phyloP scores from a whole-genome alignment of 2,888 invertebrate genomes.

The Phaonia tiefii region DNA sequence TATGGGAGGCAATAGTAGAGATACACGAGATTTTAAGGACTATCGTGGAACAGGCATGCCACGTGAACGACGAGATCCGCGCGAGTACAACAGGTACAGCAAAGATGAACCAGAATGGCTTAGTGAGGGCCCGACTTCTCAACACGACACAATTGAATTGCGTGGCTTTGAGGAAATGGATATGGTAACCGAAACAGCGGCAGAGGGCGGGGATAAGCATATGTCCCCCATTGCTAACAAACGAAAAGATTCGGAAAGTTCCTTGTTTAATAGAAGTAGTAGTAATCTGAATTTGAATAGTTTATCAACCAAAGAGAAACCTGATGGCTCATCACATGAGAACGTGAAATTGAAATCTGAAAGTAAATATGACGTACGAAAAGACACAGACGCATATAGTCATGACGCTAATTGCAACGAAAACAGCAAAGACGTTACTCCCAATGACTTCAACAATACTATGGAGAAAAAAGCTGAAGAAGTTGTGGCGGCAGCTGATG shows the following conservation, averaged over 20 bases:
- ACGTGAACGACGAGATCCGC: slow-evolving; percentile 53
- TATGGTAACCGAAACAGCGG: slow-evolving; percentile 63
- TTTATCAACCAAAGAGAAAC: slow-evolving; percentile 55
- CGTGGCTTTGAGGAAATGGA: slow-evolving; percentile 92
- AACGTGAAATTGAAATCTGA: slow-evolving; percentile 49
- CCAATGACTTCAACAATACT: slow-evolving; percentile 12
- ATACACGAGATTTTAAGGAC: slow-evolving; percentile 59
- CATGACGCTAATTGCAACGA: slow-evolving; percentile 10
- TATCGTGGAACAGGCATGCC: slow-evolving; percentile 77
- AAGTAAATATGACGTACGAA: slow-evolving; percentile 40
- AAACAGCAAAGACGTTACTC: not conserved
- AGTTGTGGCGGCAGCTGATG: slow-evolving; percentile 18
- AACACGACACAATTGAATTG: slow-evolving; percentile 94
- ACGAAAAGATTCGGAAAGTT: slow-evolving; percentile 59
- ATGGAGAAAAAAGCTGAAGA: slow-evolving; percentile 29
- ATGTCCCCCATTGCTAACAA: slow-evolving; percentile 15
- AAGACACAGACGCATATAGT: slow-evolving; percentile 12
- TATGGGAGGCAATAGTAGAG: slow-evolving; percentile 62
- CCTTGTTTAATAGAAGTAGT: slow-evolving; percentile 63
- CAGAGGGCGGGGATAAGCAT: slow-evolving; percentile 27
- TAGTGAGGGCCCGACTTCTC: slow-evolving; percentile 93
- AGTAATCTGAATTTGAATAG: slow-evolving; percentile 58
- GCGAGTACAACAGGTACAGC: slow-evolving; percentile 80
- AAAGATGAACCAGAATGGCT: slow-evolving; percentile 95
- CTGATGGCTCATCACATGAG: slow-evolving; percentile 34